Evolutionary conservation across 2,797 vertebrate species (phyloP).

Genomic region (Phalloptychus januarius): DNA sequence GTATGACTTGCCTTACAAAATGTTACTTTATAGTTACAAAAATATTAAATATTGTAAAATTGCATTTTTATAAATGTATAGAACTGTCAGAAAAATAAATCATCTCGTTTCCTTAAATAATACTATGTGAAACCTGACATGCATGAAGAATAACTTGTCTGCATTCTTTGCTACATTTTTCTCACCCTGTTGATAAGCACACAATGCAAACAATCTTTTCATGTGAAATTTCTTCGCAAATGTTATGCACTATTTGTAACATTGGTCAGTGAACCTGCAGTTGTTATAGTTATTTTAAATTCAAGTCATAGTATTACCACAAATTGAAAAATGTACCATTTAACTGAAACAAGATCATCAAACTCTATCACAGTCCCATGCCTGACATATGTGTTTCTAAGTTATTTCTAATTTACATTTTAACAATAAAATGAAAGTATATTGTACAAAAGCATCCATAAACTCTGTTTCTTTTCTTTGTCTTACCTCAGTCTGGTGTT

Average conservation of each 20-base stretch:
- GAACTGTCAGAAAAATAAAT: not conserved
- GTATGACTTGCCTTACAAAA: not conserved
- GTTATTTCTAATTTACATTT: slow-evolving; percentile 19
- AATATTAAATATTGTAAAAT: not conserved
- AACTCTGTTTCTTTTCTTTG: slow-evolving; percentile 11
- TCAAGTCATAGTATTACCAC: not conserved
- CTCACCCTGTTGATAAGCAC: not conserved
- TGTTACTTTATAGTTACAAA: not conserved
- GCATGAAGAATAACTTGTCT: no score
- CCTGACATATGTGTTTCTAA: slow-evolving; percentile 15
- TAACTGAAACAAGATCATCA: not conserved
- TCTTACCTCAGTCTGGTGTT: slow-evolving; percentile 62
- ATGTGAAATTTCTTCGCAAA: not conserved
- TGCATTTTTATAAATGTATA: not conserved
- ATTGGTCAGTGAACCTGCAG: not conserved
- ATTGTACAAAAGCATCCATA: slow-evolving; percentile 4
- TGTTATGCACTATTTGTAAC: not conserved
- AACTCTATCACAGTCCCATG: slow-evolving; percentile 2
- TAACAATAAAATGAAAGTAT: not conserved
- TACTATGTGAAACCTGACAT: not conserved
- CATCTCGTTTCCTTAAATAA: not conserved
- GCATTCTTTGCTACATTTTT: not conserved
- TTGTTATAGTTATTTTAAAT: not conserved
- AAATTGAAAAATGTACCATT: not conserved
- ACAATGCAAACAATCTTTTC: not conserved